Evolutionary conservation across 2,797 vertebrate species (phyloP), one percentile per base, ranked within the genome.

Genomic region (Echeneis naucrates): DNA sequence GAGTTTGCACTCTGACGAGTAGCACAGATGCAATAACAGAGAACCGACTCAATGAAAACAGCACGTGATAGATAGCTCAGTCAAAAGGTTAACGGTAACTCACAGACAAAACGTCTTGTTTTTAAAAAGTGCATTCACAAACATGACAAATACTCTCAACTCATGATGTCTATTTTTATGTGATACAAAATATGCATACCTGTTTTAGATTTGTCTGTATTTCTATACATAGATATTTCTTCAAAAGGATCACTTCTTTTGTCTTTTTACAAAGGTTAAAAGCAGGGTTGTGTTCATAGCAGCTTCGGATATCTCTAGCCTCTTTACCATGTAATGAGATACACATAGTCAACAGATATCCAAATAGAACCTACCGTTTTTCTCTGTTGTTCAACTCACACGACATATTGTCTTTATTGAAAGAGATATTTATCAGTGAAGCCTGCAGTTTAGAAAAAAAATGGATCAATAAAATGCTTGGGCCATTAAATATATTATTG

Each of bases 91-190:
- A 94, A 94, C 92, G 88, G 92, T 95, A 96, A 96, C 95, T 97
- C 95, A 97, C 96, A 97, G 95, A 97, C 97, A 98, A 97, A 97
- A 98, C 94, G 94, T 96, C 95, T 96, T 92, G 93, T 95, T 96
- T 96, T 96, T 96, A 96, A 98, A 95, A 97, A 98, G 97, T 98
- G 96, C 97, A 97, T 96, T 93, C 95, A 95, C 96, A 98, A 98
- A 98, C 96, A 95, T 97, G 97, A 97, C 96, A 98, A 95, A 96
- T 97, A 96, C 95, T 96, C 95, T 95, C 95, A 97, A 96, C 92
- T 96, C 94, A 95, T 96, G 96, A 97, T 97, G 88, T 92, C 88
- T 94, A 92, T 92, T 90, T 89, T 93, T 89, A 90, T 92, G 92
- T 93, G 92, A 94, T 95, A 95, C 92, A 95, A 95, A 95, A 95